Evolutionary conservation across 2,888 invertebrate genomes (phyloP), one percentile per base, ranked within the genome.

Genomic region (Plemyria rubiginata): DNA sequence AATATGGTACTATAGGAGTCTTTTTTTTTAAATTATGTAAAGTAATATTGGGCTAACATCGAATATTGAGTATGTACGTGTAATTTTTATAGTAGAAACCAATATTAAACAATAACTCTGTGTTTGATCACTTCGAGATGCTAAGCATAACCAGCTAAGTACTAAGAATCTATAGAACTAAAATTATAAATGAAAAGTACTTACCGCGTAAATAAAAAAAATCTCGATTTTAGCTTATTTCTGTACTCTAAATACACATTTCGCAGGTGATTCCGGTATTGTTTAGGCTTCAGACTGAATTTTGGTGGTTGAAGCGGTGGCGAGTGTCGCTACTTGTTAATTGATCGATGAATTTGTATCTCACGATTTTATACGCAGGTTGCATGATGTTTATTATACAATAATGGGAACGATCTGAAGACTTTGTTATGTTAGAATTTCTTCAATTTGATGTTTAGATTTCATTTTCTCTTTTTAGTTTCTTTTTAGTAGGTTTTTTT

Each of bases 291-390:
- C 22, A 11, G 62, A 82, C 79, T 78, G 78, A 81, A 75, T 71
- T 82, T 82, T 72, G 78, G 71, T 64, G 70, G 69, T 71, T 70
- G 67, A 70, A 67, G 67, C 69, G 64, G 66, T 69, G 67, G 70
- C 75, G 71, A 74, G 71, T 74, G 70, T 65, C 38, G 36, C 46
- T 54, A 68, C 68, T 40, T 66, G 87, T 81, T 88, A 90, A 90
- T 88, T 84, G 78, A 52, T 55, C 52, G 71, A 79, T 78, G 79
- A 87, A 87, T 86, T 83, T 80, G 79, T 78, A 76, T 76, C 52
- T 76, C 90, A 90, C 90, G 90, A 88, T 80, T 74, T 69, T 55
- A 67, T 67, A 72, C 72, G 70, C 72, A 45, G 45, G 54, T 60
- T 57, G 32, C n/a, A 9, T 13, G 6, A 36, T 62, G 55, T 60